These are phyloP conservation scores for Todiramphus saurophagus DNA, from an alignment of 2,113 vertebrate species.

Conservation along the genomic window DNA sequence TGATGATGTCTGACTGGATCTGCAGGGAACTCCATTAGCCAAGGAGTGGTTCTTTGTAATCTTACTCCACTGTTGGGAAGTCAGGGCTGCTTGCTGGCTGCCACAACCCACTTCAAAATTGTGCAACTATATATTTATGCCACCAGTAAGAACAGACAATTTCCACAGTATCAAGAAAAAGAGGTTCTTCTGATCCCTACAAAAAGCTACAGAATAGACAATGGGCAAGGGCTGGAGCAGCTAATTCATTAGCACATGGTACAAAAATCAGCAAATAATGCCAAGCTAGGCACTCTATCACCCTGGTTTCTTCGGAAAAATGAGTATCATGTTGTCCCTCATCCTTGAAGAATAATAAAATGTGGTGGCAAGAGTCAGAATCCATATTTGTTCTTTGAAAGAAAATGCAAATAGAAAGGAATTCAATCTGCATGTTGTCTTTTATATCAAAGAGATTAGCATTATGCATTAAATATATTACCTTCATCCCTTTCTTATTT, in stretches of 20 bases:
- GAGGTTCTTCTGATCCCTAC: neutral
- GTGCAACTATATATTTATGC: neutral
- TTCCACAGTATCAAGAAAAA: neutral
- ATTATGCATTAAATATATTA: neutral
- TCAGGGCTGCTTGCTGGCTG: neutral
- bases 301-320: neutral
- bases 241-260: neutral
- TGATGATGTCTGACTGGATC: neutral
- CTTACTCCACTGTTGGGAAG: neutral
- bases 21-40: neutral
- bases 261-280: neutral
- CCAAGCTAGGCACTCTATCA: neutral
- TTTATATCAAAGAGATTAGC: neutral
- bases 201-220: neutral
- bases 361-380: neutral
- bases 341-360: neutral
- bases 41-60: rapidly evolving
- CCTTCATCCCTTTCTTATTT: neutral
- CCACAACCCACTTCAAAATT: neutral
- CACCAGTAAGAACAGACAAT: neutral
- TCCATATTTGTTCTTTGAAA: neutral
- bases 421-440: neutral
- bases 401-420: neutral
- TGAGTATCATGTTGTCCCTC: neutral
- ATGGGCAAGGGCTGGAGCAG: neutral